Evolutionary conservation across 2,888 invertebrate genomes (phyloP).

Genomic region (Xestia ashworthii): DNA sequence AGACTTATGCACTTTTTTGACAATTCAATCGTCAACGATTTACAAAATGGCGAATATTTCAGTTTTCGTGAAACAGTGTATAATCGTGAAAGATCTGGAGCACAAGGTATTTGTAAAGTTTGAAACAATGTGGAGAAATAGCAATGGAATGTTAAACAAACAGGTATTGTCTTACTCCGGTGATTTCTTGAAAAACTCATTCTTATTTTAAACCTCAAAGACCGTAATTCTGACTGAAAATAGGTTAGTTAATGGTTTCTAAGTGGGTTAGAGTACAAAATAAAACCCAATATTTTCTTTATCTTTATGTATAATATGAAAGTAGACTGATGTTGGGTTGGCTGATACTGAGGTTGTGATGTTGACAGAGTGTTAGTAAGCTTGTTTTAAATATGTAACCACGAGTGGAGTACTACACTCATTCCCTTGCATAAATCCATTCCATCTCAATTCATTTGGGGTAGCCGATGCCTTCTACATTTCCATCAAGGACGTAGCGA

Average conservation of each 20-base stretch:
- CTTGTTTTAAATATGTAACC: no score
- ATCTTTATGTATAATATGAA: background rate
- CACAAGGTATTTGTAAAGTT: slow-evolving; percentile 42
- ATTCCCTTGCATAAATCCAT: no score
- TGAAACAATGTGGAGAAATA: slow-evolving; percentile 32
- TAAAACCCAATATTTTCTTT: background rate
- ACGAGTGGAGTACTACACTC: no score
- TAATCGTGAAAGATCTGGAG: slow-evolving; percentile 23
- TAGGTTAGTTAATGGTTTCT: background rate
- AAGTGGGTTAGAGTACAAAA: background rate
- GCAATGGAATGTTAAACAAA: slow-evolving; percentile 35
- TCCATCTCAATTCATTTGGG: no score
- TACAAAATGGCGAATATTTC: background rate
- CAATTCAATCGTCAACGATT: background rate
- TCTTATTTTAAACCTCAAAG: slow-evolving; percentile 34
- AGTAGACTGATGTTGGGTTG: background rate
- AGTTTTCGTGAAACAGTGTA: slow-evolving; percentile 20
- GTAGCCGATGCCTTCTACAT: no score
- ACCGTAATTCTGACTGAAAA: slow-evolving; percentile 1
- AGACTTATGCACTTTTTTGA: background rate
- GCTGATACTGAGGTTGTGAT: no score
- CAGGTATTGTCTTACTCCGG: slow-evolving; percentile 19
- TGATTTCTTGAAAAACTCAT: slow-evolving; percentile 15
- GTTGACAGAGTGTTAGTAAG: background rate
- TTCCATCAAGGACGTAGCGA: no score